A percentile compares a stretch with the other conserved stretches of the same genome.
Evolutionary conservation across 2,888 invertebrate genomes (phyloP).

Genomic region (Patella pellucida): DNA sequence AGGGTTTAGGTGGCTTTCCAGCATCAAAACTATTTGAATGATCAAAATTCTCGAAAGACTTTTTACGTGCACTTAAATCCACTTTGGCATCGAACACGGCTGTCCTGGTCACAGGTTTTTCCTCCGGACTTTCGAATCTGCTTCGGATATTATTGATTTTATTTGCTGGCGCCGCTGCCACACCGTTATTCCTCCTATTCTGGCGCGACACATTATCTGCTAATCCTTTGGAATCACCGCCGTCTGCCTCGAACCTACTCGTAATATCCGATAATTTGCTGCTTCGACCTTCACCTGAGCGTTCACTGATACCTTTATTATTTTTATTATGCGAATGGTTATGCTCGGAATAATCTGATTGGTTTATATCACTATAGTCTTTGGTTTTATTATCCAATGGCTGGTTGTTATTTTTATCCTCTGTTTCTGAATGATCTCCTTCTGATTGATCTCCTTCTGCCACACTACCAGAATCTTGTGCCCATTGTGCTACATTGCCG

Average conservation of each 20-base stretch:
- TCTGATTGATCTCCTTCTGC: constrained; percentile 13
- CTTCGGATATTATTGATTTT: constrained; percentile 44
- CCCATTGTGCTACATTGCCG: constrained; percentile 48
- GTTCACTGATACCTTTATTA: background rate
- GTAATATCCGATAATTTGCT: too few relatives aligned
- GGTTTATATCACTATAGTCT: background rate
- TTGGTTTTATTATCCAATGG: constrained; percentile 38
- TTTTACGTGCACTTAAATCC: constrained; percentile 33
- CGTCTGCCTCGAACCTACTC: background rate
- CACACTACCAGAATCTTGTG: constrained; percentile 46
- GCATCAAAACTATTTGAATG: constrained; percentile 16
- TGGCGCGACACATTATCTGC: background rate
- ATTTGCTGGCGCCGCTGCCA: constrained; percentile 26
- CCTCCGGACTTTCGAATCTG: constrained; percentile 41
- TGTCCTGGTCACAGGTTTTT: constrained; percentile 23
- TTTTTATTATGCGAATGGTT: constrained; percentile 2
- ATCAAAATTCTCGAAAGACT: constrained; percentile 31
- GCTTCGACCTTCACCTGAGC: background rate
- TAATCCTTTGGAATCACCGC: background rate
- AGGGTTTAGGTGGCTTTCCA: background rate
- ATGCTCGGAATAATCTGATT: background rate
- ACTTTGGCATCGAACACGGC: constrained; percentile 25
- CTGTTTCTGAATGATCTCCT: constrained; percentile 34
- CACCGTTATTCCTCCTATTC: constrained; percentile 10
- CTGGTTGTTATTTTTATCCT: constrained; percentile 43